Evolutionary conservation across 2,113 vertebrate genomes (phyloP), one percentile per base, ranked within the genome.

Genomic region (Perca schrenkii): DNA sequence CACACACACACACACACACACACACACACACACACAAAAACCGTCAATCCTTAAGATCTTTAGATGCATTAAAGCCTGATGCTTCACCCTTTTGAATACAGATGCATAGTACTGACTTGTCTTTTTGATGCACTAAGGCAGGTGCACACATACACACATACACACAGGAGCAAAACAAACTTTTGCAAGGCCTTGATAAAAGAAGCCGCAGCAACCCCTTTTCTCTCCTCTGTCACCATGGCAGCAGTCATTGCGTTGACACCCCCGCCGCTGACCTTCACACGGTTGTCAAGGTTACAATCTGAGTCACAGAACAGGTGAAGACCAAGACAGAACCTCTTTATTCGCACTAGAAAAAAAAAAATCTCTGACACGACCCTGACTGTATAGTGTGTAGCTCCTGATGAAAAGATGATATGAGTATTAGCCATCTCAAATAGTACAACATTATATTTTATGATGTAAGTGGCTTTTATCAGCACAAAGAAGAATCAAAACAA

Each of bases 231-330:
- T 17, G 78, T 92, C 83, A 83, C 89, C 84, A 91, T 89, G 84
- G 87, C 80, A 90, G 89, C 91, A 89, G 79, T 82, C 81, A 65
- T 22, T 77, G 61, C n/a, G 31, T 77, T 77, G 73, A 67, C 66
- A 61, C 76, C 67, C 76, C 68, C 70, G 64, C 62, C 31, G n/a
- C 82, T 88, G 84, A 89, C 90, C 91, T 92, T 82, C 91, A 90
- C 74, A 80, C 3, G 49, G 89, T 82, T 83, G 83, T 88, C 89
- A 92, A 90, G 93, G 93, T 93, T 89, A 89, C 87, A 80, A 79
- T 83, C 82, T 86, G 89, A 89, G 84, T 89, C 92, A 85, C 43
- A 63, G 83, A 72, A 82, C 83, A 93, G 86, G 83, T 88, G 79
- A 80, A 80, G 65, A 53, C 6, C 0, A 36, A 83, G 56, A 65